Conservation (phyloP, 2,797 vertebrate genomes). For the Vireo griseus region DNA sequence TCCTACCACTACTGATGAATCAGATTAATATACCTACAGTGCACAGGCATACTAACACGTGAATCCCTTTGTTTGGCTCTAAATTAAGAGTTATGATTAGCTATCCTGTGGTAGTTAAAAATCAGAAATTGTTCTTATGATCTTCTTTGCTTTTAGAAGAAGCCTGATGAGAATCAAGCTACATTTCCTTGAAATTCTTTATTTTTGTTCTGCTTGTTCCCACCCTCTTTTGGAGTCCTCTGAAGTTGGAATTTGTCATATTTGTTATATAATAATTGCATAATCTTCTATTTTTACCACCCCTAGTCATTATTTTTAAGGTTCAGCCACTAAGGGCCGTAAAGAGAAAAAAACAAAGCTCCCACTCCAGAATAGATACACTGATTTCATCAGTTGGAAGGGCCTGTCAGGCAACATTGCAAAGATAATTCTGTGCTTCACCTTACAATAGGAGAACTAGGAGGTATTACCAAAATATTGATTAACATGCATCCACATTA, state of each 20-base stretch:
- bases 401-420: background rate
- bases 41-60: background rate
- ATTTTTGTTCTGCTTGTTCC: background rate
- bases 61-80: background rate
- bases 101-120: background rate
- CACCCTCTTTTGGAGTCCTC: background rate
- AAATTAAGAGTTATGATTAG: background rate
- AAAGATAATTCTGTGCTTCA: background rate
- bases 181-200: background rate
- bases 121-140: background rate
- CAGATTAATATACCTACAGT: background rate
- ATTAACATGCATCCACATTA: background rate
- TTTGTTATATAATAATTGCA: background rate
- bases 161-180: background rate
- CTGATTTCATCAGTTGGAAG: background rate
- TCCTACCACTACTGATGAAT: background rate
- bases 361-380: background rate
- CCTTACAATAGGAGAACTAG: background rate
- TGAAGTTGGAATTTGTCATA: background rate
- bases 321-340: background rate
- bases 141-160: background rate
- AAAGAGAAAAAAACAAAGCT: background rate
- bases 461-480: background rate
- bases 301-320: background rate
- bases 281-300: constrained; percentile 20